Percentiles rank a stretch among this genome's conserved stretches.
phyloP scores from a whole-genome alignment of 2,888 invertebrate species.

The Coelopa pilipes region DNA sequence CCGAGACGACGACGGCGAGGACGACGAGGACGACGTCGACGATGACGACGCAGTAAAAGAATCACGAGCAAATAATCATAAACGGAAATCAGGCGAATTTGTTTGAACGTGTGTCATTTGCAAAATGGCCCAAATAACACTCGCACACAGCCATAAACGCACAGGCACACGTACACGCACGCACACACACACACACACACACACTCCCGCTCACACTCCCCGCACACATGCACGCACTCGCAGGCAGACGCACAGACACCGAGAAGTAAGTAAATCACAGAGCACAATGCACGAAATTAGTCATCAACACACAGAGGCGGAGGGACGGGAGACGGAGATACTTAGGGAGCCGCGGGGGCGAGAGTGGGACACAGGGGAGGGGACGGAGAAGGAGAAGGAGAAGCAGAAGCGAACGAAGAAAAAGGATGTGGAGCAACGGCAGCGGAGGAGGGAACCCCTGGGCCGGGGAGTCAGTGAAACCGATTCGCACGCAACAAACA shows the following conservation, averaged over 20 bases:
- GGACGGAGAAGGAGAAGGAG: not conserved
- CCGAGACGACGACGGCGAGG: not conserved
- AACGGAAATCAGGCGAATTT: constrained; percentile 12
- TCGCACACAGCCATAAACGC: not conserved
- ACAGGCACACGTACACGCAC: not conserved
- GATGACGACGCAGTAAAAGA: constrained; percentile 1
- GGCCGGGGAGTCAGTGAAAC: not conserved
- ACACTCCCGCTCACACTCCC: not conserved
- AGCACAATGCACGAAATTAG: constrained; percentile 10
- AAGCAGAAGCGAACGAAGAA: not conserved
- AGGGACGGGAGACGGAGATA: not conserved
- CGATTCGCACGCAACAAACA: constrained; percentile 18
- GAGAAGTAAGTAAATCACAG: not conserved
- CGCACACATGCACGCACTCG: not conserved
- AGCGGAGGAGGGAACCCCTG: not conserved
- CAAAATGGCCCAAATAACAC: constrained; percentile 21
- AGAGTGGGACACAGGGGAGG: too few relatives aligned
- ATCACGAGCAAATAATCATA: constrained; percentile 20
- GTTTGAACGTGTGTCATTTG: constrained; percentile 15
- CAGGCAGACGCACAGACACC: not conserved
- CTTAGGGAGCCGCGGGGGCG: not conserved
- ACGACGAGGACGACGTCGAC: not conserved
- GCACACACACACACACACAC: not conserved
- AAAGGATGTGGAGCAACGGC: too few relatives aligned
- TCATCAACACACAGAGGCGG: constrained; percentile 14